A percentile compares a stretch with the other conserved stretches of the same genome.
Conservation (phyloP, 2,888 invertebrate species). For the Ischnus inquisitorius region DNA sequence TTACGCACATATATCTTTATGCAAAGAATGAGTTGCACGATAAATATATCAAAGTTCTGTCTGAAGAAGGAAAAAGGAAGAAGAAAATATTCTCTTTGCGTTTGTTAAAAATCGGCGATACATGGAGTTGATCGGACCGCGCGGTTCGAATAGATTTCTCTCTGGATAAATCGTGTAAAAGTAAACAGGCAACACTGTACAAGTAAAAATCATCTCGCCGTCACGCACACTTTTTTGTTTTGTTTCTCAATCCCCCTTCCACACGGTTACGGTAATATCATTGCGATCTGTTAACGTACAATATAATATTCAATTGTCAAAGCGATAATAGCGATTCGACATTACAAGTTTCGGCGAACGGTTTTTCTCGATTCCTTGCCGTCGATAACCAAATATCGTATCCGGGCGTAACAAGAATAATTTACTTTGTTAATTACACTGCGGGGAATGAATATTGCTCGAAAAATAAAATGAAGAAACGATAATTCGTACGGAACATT, state of each 20-base stretch:
- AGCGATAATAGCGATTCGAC: conserved; percentile 43
- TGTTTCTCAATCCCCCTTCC: too few species aligned
- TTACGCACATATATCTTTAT: not conserved
- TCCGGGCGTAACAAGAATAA: not conserved
- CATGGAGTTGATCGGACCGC: not conserved
- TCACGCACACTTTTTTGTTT: not conserved
- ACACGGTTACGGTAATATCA: conserved; percentile 7
- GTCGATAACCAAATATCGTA: not conserved
- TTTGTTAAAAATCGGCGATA: not conserved
- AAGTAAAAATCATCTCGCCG: conserved; percentile 33
- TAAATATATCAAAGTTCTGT: conserved; percentile 19
- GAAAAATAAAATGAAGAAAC: too few species aligned
- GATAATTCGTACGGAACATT: too few species aligned
- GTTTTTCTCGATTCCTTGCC: not conserved
- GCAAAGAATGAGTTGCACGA: not conserved
- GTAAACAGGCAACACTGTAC: conserved; percentile 60
- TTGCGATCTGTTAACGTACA: conserved; percentile 35
- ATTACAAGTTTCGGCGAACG: conserved; percentile 22
- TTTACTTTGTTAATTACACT: too few species aligned
- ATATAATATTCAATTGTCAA: conserved; percentile 38
- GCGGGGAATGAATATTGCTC: not conserved
- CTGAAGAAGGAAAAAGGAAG: not conserved
- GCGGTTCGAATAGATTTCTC: not conserved
- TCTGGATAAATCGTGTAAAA: conserved; percentile 13
- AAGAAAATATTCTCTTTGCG: not conserved